Evolutionary conservation across 1,140 invertebrate genomes (phyloP).

Genomic region (Bombus breviceps): DNA sequence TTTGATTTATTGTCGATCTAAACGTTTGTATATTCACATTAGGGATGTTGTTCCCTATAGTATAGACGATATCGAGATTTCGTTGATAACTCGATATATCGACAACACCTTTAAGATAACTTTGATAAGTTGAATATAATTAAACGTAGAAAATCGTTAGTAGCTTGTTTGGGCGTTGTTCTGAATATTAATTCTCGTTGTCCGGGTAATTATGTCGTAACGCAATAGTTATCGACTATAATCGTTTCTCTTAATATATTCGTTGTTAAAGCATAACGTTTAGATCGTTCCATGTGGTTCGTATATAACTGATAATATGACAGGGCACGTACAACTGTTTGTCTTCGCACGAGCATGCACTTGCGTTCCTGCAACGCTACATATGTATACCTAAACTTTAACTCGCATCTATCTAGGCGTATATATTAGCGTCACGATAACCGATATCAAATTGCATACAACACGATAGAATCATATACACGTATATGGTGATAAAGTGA

Average conservation of each 20-base stretch:
- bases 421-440: conserved; percentile 4
- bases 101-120: background rate
- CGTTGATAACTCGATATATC: background rate
- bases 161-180: background rate
- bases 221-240: background rate
- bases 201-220: background rate
- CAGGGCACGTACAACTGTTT: background rate
- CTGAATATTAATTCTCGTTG: background rate
- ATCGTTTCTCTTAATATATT: background rate
- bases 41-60: too few relatives aligned
- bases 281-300: background rate
- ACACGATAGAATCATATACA: background rate
- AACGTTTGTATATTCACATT: background rate
- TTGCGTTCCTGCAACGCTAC: background rate
- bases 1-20: background rate
- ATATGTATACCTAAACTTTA: background rate
- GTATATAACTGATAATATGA: background rate
- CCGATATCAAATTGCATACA: background rate
- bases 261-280: background rate
- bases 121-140: background rate
- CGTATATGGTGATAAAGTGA: conserved; percentile 20
- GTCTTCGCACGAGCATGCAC: background rate
- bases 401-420: background rate
- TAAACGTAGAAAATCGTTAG: background rate
- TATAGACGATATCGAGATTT: too few relatives aligned